Conservation (phyloP, 2,888 invertebrate species). For the Diarsia brunnea region DNA sequence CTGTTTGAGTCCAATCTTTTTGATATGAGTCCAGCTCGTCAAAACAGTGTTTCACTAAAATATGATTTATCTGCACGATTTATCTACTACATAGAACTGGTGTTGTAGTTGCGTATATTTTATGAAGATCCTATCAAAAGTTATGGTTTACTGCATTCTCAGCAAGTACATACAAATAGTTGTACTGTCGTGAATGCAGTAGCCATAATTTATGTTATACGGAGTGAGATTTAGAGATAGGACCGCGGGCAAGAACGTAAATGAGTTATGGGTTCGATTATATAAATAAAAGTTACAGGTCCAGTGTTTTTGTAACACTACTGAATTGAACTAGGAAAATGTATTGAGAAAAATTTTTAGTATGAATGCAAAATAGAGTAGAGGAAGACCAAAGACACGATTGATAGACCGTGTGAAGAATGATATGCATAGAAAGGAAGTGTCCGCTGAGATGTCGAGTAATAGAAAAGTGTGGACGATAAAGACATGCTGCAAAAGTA, state of each 20-base stretch:
- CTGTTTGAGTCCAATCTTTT: too few relatives aligned
- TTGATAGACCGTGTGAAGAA: too few relatives aligned
- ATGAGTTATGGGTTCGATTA: conserved; percentile 4
- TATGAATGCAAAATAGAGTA: too few relatives aligned
- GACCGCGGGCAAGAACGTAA: not conserved
- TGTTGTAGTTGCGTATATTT: conserved; percentile 14
- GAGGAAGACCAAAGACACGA: too few relatives aligned
- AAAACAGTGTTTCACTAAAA: too few relatives aligned
- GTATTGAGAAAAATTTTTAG: too few relatives aligned
- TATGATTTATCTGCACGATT: not conserved
- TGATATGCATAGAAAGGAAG: too few relatives aligned
- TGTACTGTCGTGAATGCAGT: conserved; percentile 17
- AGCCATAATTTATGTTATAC: conserved; percentile 9
- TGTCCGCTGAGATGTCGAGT: too few relatives aligned
- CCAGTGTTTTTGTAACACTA: not conserved
- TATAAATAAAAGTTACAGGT: not conserved
- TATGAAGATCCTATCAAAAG: conserved; percentile 23
- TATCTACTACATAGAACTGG: not conserved
- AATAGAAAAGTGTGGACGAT: too few relatives aligned
- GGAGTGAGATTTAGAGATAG: conserved; percentile 19
- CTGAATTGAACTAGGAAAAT: too few relatives aligned
- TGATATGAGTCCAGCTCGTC: too few relatives aligned
- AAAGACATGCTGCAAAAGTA: too few relatives aligned
- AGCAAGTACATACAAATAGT: not conserved
- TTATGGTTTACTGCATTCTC: conserved; percentile 24